These are phyloP conservation scores for Ceratitis capitata DNA, from an alignment of 1,140 invertebrate genomes.

Conservation along the genomic window DNA sequence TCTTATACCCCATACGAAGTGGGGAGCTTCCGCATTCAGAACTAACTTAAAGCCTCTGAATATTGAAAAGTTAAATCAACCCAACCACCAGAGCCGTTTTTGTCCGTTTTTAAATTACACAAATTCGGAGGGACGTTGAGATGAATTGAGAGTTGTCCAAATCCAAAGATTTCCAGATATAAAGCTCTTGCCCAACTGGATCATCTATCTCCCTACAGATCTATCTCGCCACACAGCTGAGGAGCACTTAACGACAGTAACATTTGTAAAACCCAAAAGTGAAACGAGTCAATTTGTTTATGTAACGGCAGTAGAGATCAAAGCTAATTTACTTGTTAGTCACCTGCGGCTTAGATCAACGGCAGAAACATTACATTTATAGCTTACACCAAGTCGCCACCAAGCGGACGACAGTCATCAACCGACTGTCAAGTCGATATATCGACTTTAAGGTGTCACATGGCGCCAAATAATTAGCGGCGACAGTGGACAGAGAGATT, in stretches of 20 bases:
- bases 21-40: too few relatives aligned
- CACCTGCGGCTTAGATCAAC: neutral
- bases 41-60: too few relatives aligned
- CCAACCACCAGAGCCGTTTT: too few relatives aligned
- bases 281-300: neutral
- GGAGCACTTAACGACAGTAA: neutral
- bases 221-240: neutral
- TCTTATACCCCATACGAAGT: too few relatives aligned
- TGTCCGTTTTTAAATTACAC: too few relatives aligned
- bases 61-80: too few relatives aligned
- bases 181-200: too few relatives aligned
- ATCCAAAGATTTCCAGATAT: too few relatives aligned
- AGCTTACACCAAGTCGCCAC: neutral
- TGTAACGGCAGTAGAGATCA: neutral
- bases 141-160: too few relatives aligned
- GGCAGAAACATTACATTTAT: neutral
- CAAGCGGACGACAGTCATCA: conserved; percentile 27
- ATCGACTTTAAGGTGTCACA: conserved; percentile 35
- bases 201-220: neutral
- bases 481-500: neutral
- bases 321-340: neutral
- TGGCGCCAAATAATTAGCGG: conserved; percentile 37
- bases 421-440: neutral
- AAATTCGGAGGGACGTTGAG: too few relatives aligned
- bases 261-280: neutral